Evolutionary conservation across 2,888 invertebrate species (phyloP).

Genomic region (Meiosimyza platycephala): DNA sequence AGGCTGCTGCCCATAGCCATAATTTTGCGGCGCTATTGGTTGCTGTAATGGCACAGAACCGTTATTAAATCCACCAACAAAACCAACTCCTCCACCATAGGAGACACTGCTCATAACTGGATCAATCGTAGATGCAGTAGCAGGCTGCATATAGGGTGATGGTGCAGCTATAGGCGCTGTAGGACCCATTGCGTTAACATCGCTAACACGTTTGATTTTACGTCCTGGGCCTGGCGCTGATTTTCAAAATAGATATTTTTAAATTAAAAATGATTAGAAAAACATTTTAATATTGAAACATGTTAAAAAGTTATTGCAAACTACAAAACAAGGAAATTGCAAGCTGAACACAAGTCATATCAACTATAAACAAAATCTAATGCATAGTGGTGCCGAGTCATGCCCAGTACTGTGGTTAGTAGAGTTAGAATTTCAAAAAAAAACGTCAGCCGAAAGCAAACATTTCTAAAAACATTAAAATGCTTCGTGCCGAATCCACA

Average conservation of each 20-base stretch:
- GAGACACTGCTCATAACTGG: constrained; percentile 51
- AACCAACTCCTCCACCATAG: constrained; percentile 36
- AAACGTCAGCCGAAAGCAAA: background rate
- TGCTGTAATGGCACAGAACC: constrained; percentile 41
- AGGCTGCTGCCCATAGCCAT: constrained; percentile 49
- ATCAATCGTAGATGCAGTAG: constrained; percentile 52
- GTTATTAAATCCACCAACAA: constrained; percentile 42
- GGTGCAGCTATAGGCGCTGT: constrained; percentile 64
- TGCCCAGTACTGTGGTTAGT: constrained; percentile 29
- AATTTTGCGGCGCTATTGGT: constrained; percentile 47
- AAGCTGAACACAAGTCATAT: constrained; percentile 50
- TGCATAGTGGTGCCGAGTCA: constrained; percentile 33
- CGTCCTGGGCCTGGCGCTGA: constrained; percentile 60
- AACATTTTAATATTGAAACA: constrained; percentile 12
- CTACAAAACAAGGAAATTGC: constrained; percentile 51
- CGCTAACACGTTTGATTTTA: constrained; percentile 73
- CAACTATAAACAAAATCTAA: constrained; percentile 29
- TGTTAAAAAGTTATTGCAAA: constrained; percentile 32
- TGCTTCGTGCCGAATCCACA: background rate
- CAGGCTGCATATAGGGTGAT: constrained; percentile 55
- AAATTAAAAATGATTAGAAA: constrained; percentile 32
- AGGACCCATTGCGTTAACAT: constrained; percentile 74
- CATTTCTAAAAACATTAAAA: constrained; percentile 12
- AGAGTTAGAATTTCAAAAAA: background rate
- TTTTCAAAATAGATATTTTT: constrained; percentile 37